A percentile compares a stretch with the other conserved stretches of the same genome.
phyloP scores from a whole-genome alignment of 1,140 invertebrate genomes.

The Dendrolimus punctatus region DNA sequence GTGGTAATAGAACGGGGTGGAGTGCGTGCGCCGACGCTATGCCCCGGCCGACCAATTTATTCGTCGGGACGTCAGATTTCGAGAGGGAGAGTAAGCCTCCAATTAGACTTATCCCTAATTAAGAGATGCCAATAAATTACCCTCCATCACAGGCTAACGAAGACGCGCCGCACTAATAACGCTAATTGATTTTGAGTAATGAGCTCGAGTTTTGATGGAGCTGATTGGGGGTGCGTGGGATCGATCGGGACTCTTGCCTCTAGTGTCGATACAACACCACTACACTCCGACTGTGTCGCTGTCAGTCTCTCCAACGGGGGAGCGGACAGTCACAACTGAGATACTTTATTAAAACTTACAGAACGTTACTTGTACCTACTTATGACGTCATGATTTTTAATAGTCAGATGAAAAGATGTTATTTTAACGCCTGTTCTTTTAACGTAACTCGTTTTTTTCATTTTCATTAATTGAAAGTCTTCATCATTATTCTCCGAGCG shows the following conservation, averaged over 20 bases:
- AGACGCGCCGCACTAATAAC: constrained; percentile 70
- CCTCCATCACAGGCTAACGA: constrained; percentile 72
- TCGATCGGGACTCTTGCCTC: constrained; percentile 29
- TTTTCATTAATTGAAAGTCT: too few species aligned
- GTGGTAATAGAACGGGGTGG: constrained; percentile 33
- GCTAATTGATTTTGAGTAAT: constrained; percentile 73
- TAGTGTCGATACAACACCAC: constrained; percentile 8
- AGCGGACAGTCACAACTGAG: too few species aligned
- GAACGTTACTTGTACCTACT: too few species aligned
- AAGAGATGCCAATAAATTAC: constrained; percentile 75
- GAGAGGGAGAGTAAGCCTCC: constrained; percentile 72
- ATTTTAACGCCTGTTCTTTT: too few species aligned
- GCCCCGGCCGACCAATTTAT: constrained; percentile 61
- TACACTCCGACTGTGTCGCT: too few species aligned
- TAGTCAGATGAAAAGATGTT: too few species aligned
- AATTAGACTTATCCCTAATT: constrained; percentile 75
- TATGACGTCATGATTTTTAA: too few species aligned
- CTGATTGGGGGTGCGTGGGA: constrained; percentile 47
- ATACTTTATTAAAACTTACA: too few species aligned
- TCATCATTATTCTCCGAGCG: too few species aligned
- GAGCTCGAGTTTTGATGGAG: constrained; percentile 68
- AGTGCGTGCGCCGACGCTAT: constrained; percentile 41
- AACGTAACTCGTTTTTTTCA: too few species aligned
- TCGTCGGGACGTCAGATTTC: constrained; percentile 68
- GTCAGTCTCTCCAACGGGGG: too few species aligned